phyloP scores from a whole-genome alignment of 2,113 vertebrate species.

The Rafetus swinhoei region DNA sequence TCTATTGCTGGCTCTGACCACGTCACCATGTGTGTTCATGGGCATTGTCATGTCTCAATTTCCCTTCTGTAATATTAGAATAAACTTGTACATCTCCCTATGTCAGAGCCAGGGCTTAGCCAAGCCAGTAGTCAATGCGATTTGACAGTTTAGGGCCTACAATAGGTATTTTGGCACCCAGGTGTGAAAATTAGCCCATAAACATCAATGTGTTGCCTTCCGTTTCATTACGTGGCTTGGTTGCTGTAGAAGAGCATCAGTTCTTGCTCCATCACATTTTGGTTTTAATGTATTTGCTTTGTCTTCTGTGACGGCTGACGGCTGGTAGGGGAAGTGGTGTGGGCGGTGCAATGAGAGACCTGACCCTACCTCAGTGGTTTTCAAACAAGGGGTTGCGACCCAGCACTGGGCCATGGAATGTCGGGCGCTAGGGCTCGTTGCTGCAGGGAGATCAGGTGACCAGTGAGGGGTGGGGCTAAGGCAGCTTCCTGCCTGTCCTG shows the following conservation, averaged over 20 bases:
- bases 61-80: background rate
- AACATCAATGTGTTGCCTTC: background rate
- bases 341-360: background rate
- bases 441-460: too few relatives aligned
- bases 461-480: too few relatives aligned
- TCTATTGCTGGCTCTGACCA: background rate
- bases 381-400: too few relatives aligned
- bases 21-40: background rate
- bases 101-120: background rate
- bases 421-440: too few relatives aligned
- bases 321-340: background rate
- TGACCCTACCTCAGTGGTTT: background rate
- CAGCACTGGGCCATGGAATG: too few relatives aligned
- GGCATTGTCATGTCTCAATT: background rate
- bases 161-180: background rate
- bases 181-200: background rate
- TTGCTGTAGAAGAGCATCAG: background rate
- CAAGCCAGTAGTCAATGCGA: background rate
- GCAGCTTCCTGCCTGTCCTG: too few relatives aligned
- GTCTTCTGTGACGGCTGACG: background rate
- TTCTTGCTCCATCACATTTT: background rate
- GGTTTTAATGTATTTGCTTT: background rate
- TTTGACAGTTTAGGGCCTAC: background rate
- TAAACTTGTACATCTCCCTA: accelerated
- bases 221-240: background rate